A percentile compares a stretch with the other conserved stretches of the same genome.
Evolutionary conservation across 1,140 invertebrate species (phyloP).

Genomic region (Bombus soroeensis): DNA sequence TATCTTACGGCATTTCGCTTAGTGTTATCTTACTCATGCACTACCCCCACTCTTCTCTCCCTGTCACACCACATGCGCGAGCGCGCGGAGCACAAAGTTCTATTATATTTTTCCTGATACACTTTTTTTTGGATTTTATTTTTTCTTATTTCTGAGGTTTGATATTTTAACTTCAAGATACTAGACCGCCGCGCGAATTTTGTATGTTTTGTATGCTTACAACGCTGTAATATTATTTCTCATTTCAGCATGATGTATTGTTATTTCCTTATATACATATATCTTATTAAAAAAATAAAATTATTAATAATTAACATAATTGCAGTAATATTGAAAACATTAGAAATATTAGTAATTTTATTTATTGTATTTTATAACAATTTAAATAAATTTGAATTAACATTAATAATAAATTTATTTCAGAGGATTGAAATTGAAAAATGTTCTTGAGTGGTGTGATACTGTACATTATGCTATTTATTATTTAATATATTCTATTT

Average conservation of each 20-base stretch:
- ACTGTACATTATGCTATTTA: constrained; percentile 30
- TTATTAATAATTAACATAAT: not conserved
- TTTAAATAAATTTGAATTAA: not conserved
- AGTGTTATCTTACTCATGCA: not conserved
- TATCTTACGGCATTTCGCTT: not conserved
- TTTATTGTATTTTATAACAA: not conserved
- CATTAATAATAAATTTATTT: constrained; percentile 9
- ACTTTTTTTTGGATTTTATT: not conserved
- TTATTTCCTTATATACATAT: not conserved
- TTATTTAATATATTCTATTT: constrained; percentile 73
- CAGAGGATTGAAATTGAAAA: not conserved
- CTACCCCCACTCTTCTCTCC: not conserved
- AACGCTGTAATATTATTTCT: not conserved
- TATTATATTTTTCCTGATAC: not conserved
- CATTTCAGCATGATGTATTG: not conserved
- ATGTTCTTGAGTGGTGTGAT: not conserved
- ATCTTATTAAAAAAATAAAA: not conserved
- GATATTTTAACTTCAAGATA: not conserved
- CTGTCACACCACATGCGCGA: not conserved
- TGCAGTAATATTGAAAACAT: not conserved
- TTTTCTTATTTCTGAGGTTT: not conserved
- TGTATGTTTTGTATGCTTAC: not conserved
- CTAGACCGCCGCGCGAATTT: not conserved
- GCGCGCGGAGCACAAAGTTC: not conserved
- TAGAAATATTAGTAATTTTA: not conserved